Evolutionary conservation across 2,797 vertebrate genomes (phyloP).

Genomic region (Fistularia tabacaria): DNA sequence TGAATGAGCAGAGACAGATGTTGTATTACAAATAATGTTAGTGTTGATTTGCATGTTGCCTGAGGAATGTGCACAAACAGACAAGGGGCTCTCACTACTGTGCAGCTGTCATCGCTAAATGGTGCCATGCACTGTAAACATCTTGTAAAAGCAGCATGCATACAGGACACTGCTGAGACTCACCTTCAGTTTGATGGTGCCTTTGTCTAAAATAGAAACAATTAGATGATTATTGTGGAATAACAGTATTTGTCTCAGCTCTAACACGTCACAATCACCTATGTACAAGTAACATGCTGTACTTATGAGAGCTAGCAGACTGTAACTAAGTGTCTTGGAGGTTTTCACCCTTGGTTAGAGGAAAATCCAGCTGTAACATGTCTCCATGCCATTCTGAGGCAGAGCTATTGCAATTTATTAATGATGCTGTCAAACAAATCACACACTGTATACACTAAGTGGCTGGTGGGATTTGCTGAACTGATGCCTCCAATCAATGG

Average conservation of each 20-base stretch:
- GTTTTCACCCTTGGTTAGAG: slow-evolving; percentile 2
- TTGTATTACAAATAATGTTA: slow-evolving; percentile 67
- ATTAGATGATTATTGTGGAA: slow-evolving; percentile 13
- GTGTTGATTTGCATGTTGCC: slow-evolving; percentile 69
- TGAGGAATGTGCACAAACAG: slow-evolving; percentile 59
- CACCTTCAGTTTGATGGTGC: slow-evolving; percentile 89
- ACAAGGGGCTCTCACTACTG: slow-evolving; percentile 61
- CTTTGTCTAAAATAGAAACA: slow-evolving; percentile 82
- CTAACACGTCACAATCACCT: slow-evolving; percentile 2
- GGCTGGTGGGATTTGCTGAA: background rate
- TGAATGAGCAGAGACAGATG: slow-evolving; percentile 73
- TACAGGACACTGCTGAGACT: slow-evolving; percentile 48
- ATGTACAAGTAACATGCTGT: slow-evolving; percentile 1
- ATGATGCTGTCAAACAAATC: slow-evolving; percentile 46
- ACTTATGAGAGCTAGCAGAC: slow-evolving; percentile 1
- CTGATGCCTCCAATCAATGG: slow-evolving; percentile 21
- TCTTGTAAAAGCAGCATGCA: slow-evolving; percentile 22
- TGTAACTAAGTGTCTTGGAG: slow-evolving; percentile 2
- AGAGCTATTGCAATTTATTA: slow-evolving; percentile 7
- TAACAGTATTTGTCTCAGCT: background rate
- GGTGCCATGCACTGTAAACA: slow-evolving; percentile 29
- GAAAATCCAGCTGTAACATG: slow-evolving; percentile 41
- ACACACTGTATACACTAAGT: slow-evolving; percentile 30
- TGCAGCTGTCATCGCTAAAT: slow-evolving; percentile 61
- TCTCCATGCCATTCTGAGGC: slow-evolving; percentile 39